A percentile compares a stretch with the other conserved stretches of the same genome.
phyloP scores from a whole-genome alignment of 2,888 invertebrate species.

The Cheilosia pagana region DNA sequence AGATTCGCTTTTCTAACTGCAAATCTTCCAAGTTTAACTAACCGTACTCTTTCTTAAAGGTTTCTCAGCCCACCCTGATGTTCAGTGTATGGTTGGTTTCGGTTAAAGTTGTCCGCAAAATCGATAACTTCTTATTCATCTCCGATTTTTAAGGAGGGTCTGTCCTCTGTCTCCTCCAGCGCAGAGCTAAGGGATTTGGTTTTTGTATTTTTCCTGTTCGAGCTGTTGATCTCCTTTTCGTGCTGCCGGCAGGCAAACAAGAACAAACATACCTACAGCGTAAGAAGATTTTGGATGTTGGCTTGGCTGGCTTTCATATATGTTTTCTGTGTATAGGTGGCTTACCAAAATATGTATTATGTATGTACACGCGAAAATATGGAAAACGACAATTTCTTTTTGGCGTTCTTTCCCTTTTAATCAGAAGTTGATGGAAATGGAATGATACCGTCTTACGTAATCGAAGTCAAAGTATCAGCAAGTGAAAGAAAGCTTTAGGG shows the following conservation, averaged over 20 bases:
- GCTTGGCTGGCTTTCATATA: constrained; percentile 32
- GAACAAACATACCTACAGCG: not conserved
- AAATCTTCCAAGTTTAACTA: constrained; percentile 6
- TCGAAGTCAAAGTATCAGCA: constrained; percentile 4
- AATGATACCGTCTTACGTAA: constrained; percentile 48
- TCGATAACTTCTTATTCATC: constrained; percentile 56
- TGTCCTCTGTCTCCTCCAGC: constrained; percentile 8
- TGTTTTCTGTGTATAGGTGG: constrained; percentile 34
- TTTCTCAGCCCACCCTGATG: constrained; percentile 23
- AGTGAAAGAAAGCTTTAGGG: not conserved
- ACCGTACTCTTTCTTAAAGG: constrained; percentile 62
- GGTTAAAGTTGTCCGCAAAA: constrained; percentile 57
- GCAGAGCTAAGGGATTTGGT: constrained; percentile 55
- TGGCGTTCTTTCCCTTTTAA: constrained; percentile 20
- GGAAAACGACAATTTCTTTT: constrained; percentile 22
- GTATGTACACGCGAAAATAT: constrained; percentile 18
- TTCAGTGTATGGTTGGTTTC: constrained; percentile 25
- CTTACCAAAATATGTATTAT: constrained; percentile 17
- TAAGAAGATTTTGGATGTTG: constrained; percentile 48
- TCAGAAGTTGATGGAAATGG: constrained; percentile 16
- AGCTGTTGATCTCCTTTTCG: constrained; percentile 28
- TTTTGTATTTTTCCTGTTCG: constrained; percentile 24
- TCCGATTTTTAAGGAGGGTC: constrained; percentile 38
- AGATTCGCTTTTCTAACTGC: constrained; percentile 1
- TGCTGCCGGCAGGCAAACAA: not conserved